Conservation (phyloP, 2,113 vertebrate species). For the Heloderma charlesbogerti region DNA sequence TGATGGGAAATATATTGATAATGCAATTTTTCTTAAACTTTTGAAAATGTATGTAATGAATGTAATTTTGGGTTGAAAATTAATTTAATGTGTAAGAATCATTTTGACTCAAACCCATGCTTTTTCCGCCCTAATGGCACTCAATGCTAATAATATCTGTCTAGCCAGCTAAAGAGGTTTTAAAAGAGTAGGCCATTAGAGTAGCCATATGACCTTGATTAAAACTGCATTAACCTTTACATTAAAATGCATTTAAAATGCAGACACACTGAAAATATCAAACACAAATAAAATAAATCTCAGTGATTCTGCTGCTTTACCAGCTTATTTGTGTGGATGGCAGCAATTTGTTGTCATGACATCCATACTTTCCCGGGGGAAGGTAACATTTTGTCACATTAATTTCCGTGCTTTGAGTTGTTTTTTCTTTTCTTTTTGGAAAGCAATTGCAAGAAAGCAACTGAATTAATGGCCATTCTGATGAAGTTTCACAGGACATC, state of each 20-base stretch:
- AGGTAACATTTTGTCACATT: neutral
- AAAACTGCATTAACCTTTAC: slow-evolving; percentile 76
- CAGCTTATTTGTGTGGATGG: slow-evolving; percentile 39
- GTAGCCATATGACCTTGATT: slow-evolving; percentile 74
- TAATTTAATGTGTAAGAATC: slow-evolving; percentile 74
- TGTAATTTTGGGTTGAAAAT: slow-evolving; percentile 79
- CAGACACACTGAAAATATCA: slow-evolving; percentile 71
- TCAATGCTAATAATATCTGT: slow-evolving; percentile 77
- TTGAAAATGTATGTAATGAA: slow-evolving; percentile 71
- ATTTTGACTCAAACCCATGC: slow-evolving; percentile 69
- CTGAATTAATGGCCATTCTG: slow-evolving; percentile 28
- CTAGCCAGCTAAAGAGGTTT: slow-evolving; percentile 80
- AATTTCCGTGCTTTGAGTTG: slow-evolving; percentile 19
- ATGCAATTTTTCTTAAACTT: slow-evolving; percentile 73
- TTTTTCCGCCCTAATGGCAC: slow-evolving; percentile 72
- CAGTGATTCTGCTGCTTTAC: slow-evolving; percentile 38
- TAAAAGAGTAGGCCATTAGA: slow-evolving; percentile 76
- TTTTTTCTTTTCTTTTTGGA: neutral
- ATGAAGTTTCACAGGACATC: slow-evolving; percentile 27
- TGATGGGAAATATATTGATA: slow-evolving; percentile 81
- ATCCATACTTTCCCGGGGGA: slow-evolving; percentile 44
- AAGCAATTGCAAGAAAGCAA: slow-evolving; percentile 51
- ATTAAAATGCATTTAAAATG: slow-evolving; percentile 76
- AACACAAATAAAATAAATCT: slow-evolving; percentile 70
- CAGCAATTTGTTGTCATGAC: slow-evolving; percentile 28